A percentile compares a stretch with the other conserved stretches of the same genome.
phyloP scores from a whole-genome alignment of 2,888 invertebrate species.

The Sipha maydis region DNA sequence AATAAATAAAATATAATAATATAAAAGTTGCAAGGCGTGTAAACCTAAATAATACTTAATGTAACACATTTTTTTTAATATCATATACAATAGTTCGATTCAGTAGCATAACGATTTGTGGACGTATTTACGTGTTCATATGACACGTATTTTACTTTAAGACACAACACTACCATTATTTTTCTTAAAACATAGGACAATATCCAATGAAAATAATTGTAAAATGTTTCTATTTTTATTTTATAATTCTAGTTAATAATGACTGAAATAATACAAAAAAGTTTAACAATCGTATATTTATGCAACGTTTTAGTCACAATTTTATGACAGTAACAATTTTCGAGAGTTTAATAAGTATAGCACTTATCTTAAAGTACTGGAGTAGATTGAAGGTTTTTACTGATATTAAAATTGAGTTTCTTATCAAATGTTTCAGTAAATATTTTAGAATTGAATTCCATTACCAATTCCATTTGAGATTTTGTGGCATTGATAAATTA shows the following conservation, averaged over 20 bases:
- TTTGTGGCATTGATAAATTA: no score
- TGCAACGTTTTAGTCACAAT: neutral
- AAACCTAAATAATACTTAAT: neutral
- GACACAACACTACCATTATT: neutral
- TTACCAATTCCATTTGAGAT: no score
- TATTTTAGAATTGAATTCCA: no score
- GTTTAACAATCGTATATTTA: neutral
- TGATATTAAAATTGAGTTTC: no score
- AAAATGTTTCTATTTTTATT: slow-evolving; percentile 31
- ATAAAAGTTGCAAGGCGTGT: neutral
- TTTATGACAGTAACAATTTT: neutral
- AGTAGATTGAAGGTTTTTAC: no score
- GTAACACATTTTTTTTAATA: neutral
- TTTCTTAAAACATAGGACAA: slow-evolving; percentile 22
- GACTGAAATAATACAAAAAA: neutral
- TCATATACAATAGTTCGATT: neutral
- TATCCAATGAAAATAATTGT: slow-evolving; percentile 1
- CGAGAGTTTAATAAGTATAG: no score
- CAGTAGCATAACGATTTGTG: neutral
- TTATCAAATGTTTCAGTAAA: no score
- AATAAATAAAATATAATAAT: neutral
- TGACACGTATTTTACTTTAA: neutral
- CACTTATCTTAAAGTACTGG: no score
- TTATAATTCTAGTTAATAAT: slow-evolving; percentile 12
- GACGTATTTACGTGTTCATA: neutral